Conservation (phyloP, 2,113 vertebrate genomes). For the Nannospalax galili region DNA sequence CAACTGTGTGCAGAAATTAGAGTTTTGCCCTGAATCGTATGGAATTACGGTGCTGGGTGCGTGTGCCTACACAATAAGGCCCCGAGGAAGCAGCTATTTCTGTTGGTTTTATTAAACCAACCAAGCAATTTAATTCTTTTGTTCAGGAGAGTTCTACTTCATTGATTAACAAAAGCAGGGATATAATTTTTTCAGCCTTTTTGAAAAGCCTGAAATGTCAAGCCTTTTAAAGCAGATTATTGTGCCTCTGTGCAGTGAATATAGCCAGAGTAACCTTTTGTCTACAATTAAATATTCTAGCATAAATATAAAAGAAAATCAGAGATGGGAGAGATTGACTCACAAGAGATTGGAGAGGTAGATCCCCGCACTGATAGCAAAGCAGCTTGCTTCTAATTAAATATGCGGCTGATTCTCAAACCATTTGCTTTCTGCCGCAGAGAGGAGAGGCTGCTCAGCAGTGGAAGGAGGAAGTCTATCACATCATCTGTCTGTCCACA, state of each 20-base stretch:
- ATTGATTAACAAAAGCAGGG: slow-evolving; percentile 99
- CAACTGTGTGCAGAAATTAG: slow-evolving; percentile 99
- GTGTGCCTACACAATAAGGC: slow-evolving; percentile 99
- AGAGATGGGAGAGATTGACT: slow-evolving; percentile 99
- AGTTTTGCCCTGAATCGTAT: slow-evolving; percentile 99
- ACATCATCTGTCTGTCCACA: slow-evolving; percentile 98
- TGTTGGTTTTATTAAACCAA: slow-evolving; percentile 99
- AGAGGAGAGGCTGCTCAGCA: slow-evolving; percentile 99
- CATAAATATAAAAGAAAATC: slow-evolving; percentile 99
- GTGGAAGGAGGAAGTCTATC: slow-evolving; percentile 97
- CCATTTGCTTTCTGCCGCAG: slow-evolving; percentile 98
- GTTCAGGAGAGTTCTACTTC: slow-evolving; percentile 99
- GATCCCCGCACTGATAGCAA: slow-evolving; percentile 99
- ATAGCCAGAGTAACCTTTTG: slow-evolving; percentile 99
- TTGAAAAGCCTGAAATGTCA: slow-evolving; percentile 99
- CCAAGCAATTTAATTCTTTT: slow-evolving; percentile 99
- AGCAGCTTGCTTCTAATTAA: slow-evolving; percentile 99
- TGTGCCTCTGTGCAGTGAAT: slow-evolving; percentile 99
- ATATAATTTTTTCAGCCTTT: slow-evolving; percentile 99
- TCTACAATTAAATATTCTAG: slow-evolving; percentile 99
- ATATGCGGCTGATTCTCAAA: slow-evolving; percentile 99
- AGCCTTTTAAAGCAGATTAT: slow-evolving; percentile 99
- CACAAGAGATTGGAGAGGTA: slow-evolving; percentile 99
- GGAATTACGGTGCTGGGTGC: slow-evolving; percentile 99
- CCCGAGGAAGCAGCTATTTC: slow-evolving; percentile 99